Evolutionary conservation across 2,888 invertebrate genomes (phyloP), one percentile per base, ranked within the genome.

Genomic region (Dendrolimus houi): DNA sequence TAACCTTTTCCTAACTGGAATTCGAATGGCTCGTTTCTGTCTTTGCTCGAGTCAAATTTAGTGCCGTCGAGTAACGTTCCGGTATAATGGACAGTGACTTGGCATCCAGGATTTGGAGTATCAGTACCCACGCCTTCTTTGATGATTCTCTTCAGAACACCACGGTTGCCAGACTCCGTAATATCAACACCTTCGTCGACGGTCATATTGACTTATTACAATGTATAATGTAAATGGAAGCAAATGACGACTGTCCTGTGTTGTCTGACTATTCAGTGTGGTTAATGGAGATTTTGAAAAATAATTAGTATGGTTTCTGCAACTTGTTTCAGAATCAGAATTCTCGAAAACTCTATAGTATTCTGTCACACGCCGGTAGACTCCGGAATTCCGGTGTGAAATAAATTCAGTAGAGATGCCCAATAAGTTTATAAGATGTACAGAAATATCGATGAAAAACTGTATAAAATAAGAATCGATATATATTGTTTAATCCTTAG

Each of bases 11-110:
- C 98, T 55, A 99, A 88, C 64, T 93, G 92, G 79, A 99, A 99
- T 71, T 94, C 93, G 76, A 99, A 99, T 1, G 96, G 95, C 61
- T 95, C 93, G 62, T 94, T 93, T 60, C 97, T 92, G 67, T 96
- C 95, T 66, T 94, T 92, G 79, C 97, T 98, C 0, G 98, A 97
- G 85, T 99, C 99, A 78, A 99, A 99, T 75, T 96, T 94, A 3
- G 95, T 94, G 52, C 99, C 99, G 85, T 98, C 96, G 41, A 93
- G 74, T 42, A 99, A 91, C 1, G 95, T 96, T 42, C 99, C 99
- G 1, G 95, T 96, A 77, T 99, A 99, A 83, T 99, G 98, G 0
- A 97, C 95, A 7, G 83, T 92, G 9, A 94, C 93, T 59, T 78
- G 74, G 77, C 94, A 95, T 1, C 97, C 97, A 55, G 87, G 78